Evolutionary conservation across 2,797 vertebrate genomes (phyloP), one percentile per base, ranked within the genome.

Genomic region (Chelidonichthys spinosus): DNA sequence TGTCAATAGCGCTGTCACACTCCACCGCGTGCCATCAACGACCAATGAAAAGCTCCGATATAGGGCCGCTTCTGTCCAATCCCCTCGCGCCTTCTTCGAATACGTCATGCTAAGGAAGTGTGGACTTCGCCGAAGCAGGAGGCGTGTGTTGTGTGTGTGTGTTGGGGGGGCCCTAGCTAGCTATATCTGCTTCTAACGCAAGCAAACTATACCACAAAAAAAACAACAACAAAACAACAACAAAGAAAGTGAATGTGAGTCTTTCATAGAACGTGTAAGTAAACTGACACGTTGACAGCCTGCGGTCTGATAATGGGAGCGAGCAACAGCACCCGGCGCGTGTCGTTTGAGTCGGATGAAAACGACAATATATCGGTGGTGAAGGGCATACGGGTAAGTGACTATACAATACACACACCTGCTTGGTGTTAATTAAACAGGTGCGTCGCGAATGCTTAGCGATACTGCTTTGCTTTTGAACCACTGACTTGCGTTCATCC

Each of bases 341-440:
- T 98, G 88, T 97, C 97, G 63, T 99, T 97, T 85, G 97, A 98
- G 92, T 95, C 96, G 18, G 98, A 99, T 39, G 97, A 98, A 84
- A 97, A 98, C 68, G 97, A 98, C 59, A 98, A 97, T 74, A 93
- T 98, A 83, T 97, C 96, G 0, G 96, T 98, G 92, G 97, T 99
- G 95, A 99, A 99, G 95, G 98, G 97, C 94, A 96, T 99, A 87
- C 88, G 97, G 97, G 98, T 99, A 94, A 97, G 98, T 94, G 81
- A 67, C 52, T 11, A 62, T 2, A 49, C 2, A 33, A 62, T 2
- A 49, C 2, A 33, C 40, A 54, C 25, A 74, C 79, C 33, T 44
- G 39, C 5, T 53, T 5, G 58, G 10, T 47, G 59, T 9, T 39
- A 3, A 11, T 1, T n/a, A 15, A 67, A 72, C 68, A 39, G 1